These are phyloP conservation scores for Ornithoptera alexandrae DNA, from an alignment of 2,888 invertebrate species.

Conservation along the genomic window DNA sequence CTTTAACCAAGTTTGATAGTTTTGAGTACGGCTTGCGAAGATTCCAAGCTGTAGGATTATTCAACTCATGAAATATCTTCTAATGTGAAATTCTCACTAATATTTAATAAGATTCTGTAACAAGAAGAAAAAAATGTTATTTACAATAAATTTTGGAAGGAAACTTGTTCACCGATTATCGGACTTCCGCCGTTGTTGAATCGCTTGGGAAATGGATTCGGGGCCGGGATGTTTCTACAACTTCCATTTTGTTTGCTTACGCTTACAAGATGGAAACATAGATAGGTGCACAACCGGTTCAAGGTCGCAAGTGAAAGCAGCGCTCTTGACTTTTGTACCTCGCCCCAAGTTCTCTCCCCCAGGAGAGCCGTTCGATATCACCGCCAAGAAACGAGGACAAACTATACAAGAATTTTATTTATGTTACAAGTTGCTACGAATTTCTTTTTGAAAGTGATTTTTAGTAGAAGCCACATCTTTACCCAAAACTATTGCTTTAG, in stretches of 20 bases:
- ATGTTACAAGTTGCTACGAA: constrained; percentile 2
- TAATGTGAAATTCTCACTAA: too few species aligned
- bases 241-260: constrained; percentile 13
- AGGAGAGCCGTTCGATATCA: constrained; percentile 10
- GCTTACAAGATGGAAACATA: constrained; percentile 17
- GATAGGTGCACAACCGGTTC: constrained; percentile 17
- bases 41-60: too few species aligned
- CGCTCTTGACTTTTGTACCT: constrained; percentile 21
- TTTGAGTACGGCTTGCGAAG: too few species aligned
- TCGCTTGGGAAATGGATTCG: constrained; percentile 14
- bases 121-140: too few species aligned
- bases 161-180: too few species aligned
- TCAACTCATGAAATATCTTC: too few species aligned
- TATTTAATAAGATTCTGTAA: too few species aligned
- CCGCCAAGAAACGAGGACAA: constrained; percentile 10
- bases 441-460: too few species aligned
- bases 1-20: too few species aligned
- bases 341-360: constrained; percentile 14
- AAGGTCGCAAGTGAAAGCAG: constrained; percentile 25
- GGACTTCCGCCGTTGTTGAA: background rate
- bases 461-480: too few species aligned
- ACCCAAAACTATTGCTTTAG: too few species aligned
- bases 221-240: constrained; percentile 10
- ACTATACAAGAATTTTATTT: constrained; percentile 17
- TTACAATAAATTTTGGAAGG: too few species aligned